phyloP scores from a whole-genome alignment of 2,113 vertebrate genomes.

The Hypanus sabinus region DNA sequence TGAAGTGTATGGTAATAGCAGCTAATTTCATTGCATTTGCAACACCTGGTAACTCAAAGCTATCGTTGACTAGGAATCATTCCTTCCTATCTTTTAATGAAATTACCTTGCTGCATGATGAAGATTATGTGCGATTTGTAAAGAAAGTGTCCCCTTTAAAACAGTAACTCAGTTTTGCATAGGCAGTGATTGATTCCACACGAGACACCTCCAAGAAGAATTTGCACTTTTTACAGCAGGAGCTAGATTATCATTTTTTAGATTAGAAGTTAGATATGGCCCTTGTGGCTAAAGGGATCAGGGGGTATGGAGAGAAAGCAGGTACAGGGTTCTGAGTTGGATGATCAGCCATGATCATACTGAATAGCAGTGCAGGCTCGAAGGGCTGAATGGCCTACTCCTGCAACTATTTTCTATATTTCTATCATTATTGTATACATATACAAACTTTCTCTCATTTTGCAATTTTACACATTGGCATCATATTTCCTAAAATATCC shows the following conservation, averaged over 20 bases:
- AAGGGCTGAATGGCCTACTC: too few relatives aligned
- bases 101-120: not conserved
- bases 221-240: conserved; percentile 18
- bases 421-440: not conserved
- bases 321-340: too few relatives aligned
- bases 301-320: too few relatives aligned
- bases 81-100: not conserved
- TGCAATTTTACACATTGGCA: not conserved
- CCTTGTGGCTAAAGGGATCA: too few relatives aligned
- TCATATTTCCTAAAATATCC: conserved; percentile 10
- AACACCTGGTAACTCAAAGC: not conserved
- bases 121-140: not conserved
- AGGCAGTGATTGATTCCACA: not conserved
- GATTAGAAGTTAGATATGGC: too few relatives aligned
- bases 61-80: not conserved
- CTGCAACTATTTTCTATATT: too few relatives aligned
- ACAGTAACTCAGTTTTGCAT: not conserved
- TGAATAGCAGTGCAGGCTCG: too few relatives aligned
- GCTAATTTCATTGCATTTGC: not conserved
- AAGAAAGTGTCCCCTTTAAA: not conserved
- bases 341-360: too few relatives aligned
- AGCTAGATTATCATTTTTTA: not conserved
- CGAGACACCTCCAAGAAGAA: not conserved
- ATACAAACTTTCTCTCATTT: not conserved
- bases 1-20: not conserved